Evolutionary conservation across 2,888 invertebrate genomes (phyloP).

Genomic region (Salpingus planirostris): DNA sequence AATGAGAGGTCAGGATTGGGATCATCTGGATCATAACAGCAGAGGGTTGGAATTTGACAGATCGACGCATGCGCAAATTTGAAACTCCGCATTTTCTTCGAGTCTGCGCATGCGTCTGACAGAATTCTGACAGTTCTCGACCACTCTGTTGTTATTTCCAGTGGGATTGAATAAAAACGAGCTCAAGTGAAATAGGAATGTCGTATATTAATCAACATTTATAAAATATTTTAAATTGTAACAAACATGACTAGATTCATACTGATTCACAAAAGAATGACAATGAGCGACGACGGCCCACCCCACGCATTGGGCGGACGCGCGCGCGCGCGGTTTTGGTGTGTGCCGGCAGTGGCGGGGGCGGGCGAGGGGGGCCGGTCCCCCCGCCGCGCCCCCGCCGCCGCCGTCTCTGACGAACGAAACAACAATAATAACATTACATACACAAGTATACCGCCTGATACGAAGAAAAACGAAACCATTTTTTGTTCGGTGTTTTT

Average conservation of each 20-base stretch:
- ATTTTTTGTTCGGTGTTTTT: conserved; percentile 35
- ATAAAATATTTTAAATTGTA: conserved; percentile 49
- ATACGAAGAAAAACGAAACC: conserved; percentile 19
- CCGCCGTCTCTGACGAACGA: conserved; percentile 43
- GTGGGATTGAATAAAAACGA: too few species aligned
- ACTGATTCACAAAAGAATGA: conserved; percentile 44
- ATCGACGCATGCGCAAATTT: too few species aligned
- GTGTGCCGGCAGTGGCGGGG: conserved; percentile 22
- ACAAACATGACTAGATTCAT: conserved; percentile 49
- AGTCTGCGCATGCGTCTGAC: too few species aligned
- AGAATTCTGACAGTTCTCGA: too few species aligned
- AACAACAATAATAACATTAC: conserved; percentile 41
- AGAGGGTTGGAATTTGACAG: too few species aligned
- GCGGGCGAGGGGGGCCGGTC: conserved; percentile 43
- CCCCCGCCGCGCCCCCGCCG: conserved; percentile 40
- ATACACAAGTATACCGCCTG: conserved; percentile 38
- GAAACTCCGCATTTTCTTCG: too few species aligned
- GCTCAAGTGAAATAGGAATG: conserved; percentile 46
- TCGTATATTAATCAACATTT: conserved; percentile 49
- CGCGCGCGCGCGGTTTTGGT: conserved; percentile 35
- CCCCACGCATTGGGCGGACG: conserved; percentile 30
- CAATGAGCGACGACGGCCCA: conserved; percentile 37
- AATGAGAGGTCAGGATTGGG: too few species aligned
- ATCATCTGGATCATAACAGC: too few species aligned
- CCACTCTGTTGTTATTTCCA: too few species aligned